Conservation (phyloP, 2,113 vertebrate genomes). For the Pteruthius melanotis region DNA sequence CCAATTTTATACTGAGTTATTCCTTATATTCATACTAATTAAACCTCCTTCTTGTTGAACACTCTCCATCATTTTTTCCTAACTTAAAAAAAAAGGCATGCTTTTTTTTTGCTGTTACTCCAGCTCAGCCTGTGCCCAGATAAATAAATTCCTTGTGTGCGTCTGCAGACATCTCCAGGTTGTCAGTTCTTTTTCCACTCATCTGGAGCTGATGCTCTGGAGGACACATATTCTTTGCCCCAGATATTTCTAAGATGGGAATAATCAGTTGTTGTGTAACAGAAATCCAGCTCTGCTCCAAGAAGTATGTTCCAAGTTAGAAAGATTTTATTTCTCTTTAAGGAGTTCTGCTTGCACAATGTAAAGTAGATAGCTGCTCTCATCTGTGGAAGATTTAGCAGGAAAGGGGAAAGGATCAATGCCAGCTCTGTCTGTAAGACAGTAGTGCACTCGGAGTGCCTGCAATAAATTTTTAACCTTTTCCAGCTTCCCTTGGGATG, state of each 20-base stretch:
- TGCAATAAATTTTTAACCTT: conserved; percentile 27
- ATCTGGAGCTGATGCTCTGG: not conserved
- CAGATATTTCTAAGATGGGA: conserved; percentile 17
- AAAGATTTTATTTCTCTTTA: conserved; percentile 2
- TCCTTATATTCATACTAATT: not conserved
- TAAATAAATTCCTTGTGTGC: not conserved
- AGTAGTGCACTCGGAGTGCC: not conserved
- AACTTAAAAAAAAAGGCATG: not conserved
- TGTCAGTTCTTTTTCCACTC: not conserved
- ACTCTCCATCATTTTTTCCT: not conserved
- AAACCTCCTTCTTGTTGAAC: not conserved
- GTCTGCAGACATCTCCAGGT: not conserved
- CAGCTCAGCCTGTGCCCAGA: not conserved
- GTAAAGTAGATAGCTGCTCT: not conserved
- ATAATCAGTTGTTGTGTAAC: not conserved
- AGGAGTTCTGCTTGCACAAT: not conserved
- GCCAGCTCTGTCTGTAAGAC: not conserved
- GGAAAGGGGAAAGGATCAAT: not conserved
- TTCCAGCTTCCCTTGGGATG: not conserved
- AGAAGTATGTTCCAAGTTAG: not conserved
- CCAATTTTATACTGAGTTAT: not conserved
- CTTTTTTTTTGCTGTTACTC: not conserved
- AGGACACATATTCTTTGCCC: not conserved
- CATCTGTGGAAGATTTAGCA: not conserved
- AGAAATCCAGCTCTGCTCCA: not conserved